phyloP scores from a whole-genome alignment of 2,888 invertebrate species.

The Bombyx huttoni region DNA sequence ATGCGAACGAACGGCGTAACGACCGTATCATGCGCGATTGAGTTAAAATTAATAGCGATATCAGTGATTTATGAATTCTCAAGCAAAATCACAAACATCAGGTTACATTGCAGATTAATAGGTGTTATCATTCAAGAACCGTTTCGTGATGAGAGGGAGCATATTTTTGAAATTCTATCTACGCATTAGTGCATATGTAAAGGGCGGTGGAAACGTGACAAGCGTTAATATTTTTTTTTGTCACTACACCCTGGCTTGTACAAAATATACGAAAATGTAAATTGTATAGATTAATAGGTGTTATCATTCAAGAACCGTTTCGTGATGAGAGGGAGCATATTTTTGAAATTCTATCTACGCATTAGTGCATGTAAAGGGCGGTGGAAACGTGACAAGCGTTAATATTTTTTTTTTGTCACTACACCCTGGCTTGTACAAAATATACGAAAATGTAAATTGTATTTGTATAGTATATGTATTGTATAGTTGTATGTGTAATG shows the following conservation, averaged over 20 bases:
- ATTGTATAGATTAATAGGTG: background rate
- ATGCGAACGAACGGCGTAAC: constrained; percentile 4
- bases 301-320: background rate
- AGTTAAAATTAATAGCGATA: background rate
- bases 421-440: no score
- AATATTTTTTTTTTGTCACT: no score
- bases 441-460: no score
- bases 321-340: background rate
- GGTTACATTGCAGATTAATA: background rate
- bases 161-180: background rate
- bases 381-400: no score
- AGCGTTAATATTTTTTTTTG: no score
- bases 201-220: no score
- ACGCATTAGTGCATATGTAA: background rate
- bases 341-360: background rate
- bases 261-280: no score
- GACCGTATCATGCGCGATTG: background rate
- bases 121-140: background rate
- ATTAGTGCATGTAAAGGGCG: background rate
- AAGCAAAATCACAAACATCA: background rate
- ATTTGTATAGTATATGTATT: no score
- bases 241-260: no score
- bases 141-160: background rate
- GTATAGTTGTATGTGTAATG: no score
- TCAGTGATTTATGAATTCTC: background rate